These are phyloP conservation scores for Drosophila formosana DNA, from an alignment of 2,888 invertebrate genomes.

Conservation along the genomic window DNA sequence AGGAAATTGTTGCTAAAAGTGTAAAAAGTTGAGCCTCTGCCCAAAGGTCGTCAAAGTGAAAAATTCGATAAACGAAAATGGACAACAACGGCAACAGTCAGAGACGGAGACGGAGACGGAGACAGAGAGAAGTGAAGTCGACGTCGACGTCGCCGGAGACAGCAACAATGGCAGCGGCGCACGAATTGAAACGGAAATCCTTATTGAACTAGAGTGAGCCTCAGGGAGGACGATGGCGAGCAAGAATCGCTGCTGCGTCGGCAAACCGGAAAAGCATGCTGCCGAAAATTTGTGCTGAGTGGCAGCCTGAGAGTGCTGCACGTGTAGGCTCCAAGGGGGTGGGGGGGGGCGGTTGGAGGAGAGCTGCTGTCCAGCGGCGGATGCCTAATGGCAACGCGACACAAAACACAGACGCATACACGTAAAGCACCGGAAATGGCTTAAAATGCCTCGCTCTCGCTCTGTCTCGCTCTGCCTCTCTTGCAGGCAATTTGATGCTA, in stretches of 20 bases:
- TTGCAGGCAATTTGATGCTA: conserved; percentile 33
- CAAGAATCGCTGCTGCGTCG: conserved; percentile 57
- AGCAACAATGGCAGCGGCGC: conserved; percentile 61
- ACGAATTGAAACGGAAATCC: conserved; percentile 83
- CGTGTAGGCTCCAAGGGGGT: conserved; percentile 9
- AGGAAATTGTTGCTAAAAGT: conserved; percentile 72
- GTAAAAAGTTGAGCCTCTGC: conserved; percentile 71
- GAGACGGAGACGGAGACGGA: neutral
- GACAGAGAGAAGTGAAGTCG: conserved; percentile 3
- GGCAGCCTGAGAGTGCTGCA: conserved; percentile 66
- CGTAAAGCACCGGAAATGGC: conserved; percentile 60
- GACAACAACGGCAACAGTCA: conserved; percentile 47
- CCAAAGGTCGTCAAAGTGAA: conserved; percentile 75
- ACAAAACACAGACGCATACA: conserved; percentile 49
- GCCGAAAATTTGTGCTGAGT: conserved; percentile 80
- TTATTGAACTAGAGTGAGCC: conserved; percentile 81
- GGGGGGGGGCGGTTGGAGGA: no score
- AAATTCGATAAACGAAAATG: conserved; percentile 74
- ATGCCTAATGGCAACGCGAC: conserved; percentile 78
- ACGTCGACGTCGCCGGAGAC: neutral
- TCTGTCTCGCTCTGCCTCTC: no score
- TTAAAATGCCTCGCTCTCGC: conserved; percentile 58
- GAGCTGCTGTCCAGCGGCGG: conserved; percentile 67
- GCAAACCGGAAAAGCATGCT: conserved; percentile 77
- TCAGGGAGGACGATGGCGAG: conserved; percentile 16